Evolutionary conservation across 2,797 vertebrate genomes (phyloP).

Genomic region (Scyliorhinus canicula): DNA sequence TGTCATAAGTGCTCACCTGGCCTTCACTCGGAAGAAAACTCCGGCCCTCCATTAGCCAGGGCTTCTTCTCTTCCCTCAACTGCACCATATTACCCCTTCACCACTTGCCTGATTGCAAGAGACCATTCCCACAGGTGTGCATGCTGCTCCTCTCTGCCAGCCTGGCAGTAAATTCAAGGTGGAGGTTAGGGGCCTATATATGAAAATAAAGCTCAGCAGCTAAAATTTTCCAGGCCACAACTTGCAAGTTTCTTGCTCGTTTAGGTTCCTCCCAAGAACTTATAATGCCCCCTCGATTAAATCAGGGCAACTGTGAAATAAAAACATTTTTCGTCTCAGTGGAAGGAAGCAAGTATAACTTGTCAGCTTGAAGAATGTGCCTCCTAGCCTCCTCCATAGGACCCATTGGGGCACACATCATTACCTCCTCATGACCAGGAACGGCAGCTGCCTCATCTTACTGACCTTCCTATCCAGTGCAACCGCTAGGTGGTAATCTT

Average conservation of each 20-base stretch:
- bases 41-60: too few relatives aligned
- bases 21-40: not conserved
- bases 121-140: not conserved
- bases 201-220: not conserved
- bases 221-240: not conserved
- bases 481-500: too few relatives aligned
- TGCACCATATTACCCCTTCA: not conserved
- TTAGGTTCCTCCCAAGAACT: not conserved
- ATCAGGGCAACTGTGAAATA: not conserved
- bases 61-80: not conserved
- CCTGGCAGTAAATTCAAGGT: too few relatives aligned
- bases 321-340: not conserved
- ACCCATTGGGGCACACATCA: too few relatives aligned
- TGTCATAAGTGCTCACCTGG: not conserved
- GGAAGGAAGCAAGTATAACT: not conserved
- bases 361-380: not conserved
- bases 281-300: not conserved
- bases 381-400: too few relatives aligned
- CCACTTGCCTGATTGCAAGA: not conserved
- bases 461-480: too few relatives aligned
- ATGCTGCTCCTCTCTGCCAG: not conserved
- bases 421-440: too few relatives aligned
- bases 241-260: not conserved
- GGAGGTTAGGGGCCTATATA: not conserved
- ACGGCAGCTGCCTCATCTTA: too few relatives aligned